Evolutionary conservation across 2,113 vertebrate species (phyloP).

Genomic region (Prietella phreatophila): DNA sequence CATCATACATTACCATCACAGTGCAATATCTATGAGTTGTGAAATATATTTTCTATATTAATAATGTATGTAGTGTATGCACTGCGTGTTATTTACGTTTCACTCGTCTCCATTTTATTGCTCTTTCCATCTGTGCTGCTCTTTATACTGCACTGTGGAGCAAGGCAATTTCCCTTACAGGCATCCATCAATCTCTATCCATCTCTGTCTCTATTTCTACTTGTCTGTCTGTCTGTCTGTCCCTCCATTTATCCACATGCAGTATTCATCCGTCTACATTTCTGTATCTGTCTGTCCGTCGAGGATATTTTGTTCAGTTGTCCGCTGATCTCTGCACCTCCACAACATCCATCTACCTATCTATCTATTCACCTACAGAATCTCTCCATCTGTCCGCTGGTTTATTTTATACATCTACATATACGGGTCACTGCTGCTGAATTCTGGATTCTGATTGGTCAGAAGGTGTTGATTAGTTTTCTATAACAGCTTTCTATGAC

Average conservation of each 20-base stretch:
- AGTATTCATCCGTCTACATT: not conserved
- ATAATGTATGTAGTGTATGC: not conserved
- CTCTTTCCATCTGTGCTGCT: not conserved
- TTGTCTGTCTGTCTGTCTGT: not conserved
- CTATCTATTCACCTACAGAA: not conserved
- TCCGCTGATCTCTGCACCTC: not conserved
- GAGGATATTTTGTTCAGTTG: not conserved
- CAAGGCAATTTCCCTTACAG: not conserved
- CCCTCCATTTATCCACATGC: not conserved
- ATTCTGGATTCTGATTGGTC: not conserved
- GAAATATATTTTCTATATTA: not conserved
- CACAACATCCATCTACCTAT: not conserved
- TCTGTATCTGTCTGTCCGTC: not conserved
- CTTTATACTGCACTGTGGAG: not conserved
- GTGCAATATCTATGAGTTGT: not conserved
- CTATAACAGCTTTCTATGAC: not conserved
- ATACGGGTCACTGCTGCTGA: not conserved
- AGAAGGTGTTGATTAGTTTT: not conserved
- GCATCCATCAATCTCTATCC: constrained; percentile 2
- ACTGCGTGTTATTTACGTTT: not conserved
- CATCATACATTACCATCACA: not conserved
- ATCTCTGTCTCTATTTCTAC: not conserved
- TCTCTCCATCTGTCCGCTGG: not conserved
- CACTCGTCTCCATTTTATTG: not conserved
- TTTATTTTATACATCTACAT: not conserved